Conservation (phyloP, 2,113 vertebrate genomes). For the Panthera tigris region DNA sequence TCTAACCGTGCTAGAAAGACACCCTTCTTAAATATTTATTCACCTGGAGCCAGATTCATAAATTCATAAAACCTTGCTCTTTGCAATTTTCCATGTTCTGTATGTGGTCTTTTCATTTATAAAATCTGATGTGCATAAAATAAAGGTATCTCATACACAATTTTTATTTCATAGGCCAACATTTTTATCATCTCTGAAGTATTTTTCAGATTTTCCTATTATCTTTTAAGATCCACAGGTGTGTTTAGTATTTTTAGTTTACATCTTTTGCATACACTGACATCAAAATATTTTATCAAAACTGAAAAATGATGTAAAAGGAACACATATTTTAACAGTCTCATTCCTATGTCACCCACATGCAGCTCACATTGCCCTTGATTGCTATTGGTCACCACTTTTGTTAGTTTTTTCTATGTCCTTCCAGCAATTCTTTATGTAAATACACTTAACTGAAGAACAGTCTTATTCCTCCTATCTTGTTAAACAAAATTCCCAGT, state of each 20-base stretch:
- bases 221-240: not conserved
- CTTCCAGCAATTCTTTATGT: not conserved
- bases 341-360: not conserved
- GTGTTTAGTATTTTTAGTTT: not conserved
- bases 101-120: not conserved
- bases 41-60: not conserved
- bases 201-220: not conserved
- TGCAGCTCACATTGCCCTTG: not conserved
- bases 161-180: not conserved
- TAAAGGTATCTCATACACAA: not conserved
- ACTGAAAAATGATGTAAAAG: not conserved
- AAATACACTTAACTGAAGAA: not conserved
- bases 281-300: not conserved
- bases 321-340: not conserved
- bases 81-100: not conserved
- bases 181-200: not conserved
- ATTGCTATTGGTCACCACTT: not conserved
- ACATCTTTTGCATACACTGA: not conserved
- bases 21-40: not conserved
- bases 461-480: not conserved
- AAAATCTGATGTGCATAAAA: conserved; percentile 9
- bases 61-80: conserved; percentile 18
- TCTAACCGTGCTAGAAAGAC: not conserved
- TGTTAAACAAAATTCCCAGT: not conserved
- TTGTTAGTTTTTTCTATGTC: not conserved